These are phyloP conservation scores for Dioctria rufipes DNA, from an alignment of 2,888 invertebrate species.

Conservation along the genomic window DNA sequence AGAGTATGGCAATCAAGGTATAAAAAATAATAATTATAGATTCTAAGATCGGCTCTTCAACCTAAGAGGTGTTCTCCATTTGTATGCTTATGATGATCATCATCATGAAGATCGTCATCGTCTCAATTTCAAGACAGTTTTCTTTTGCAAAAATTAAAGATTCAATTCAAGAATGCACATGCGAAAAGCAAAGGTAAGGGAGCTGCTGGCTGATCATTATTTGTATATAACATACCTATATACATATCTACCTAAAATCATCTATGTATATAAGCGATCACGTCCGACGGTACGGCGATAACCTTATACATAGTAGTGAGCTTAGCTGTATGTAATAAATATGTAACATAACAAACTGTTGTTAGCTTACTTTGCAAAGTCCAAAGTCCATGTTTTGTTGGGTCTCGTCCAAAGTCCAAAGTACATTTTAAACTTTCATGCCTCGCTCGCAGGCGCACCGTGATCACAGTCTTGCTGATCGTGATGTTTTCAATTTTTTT, in stretches of 20 bases:
- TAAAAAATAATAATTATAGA: background rate
- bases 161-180: background rate
- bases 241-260: background rate
- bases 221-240: too few species aligned
- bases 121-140: background rate
- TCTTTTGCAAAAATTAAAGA: background rate
- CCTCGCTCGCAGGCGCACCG: slow-evolving; percentile 28
- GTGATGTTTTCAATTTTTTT: too few species aligned
- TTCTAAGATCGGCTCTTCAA: slow-evolving; percentile 5
- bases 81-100: too few species aligned
- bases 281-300: background rate
- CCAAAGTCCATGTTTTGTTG: slow-evolving; percentile 67
- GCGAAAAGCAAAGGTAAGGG: background rate
- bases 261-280: background rate
- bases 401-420: slow-evolving; percentile 69
- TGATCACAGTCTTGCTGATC: too few species aligned
- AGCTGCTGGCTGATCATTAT: too few species aligned
- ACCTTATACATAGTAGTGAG: too few species aligned
- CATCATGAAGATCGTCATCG: background rate
- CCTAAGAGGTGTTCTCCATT: slow-evolving; percentile 6
- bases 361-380: slow-evolving; percentile 58
- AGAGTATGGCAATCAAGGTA: background rate
- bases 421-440: slow-evolving; percentile 63
- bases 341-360: background rate
- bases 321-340: too few species aligned